Conservation (phyloP, 2,888 invertebrate species). For the Drosophila prolongata region DNA sequence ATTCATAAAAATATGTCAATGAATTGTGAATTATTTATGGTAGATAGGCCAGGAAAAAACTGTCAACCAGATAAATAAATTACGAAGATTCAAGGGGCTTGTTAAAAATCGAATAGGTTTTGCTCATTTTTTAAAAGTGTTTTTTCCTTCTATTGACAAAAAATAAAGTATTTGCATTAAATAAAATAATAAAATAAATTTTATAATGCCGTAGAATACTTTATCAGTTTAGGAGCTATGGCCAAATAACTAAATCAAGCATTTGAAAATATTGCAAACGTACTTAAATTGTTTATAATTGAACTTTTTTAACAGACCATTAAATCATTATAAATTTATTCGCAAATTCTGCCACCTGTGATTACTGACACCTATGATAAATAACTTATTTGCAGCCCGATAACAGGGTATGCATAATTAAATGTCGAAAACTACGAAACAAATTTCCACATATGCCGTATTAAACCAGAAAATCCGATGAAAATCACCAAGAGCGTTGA, state of each 20-base stretch:
- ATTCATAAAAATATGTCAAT: constrained; percentile 80
- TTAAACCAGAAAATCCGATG: constrained; percentile 12
- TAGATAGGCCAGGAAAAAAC: constrained; percentile 38
- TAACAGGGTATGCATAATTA: constrained; percentile 22
- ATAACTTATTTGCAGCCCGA: not conserved
- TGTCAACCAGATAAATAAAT: constrained; percentile 63
- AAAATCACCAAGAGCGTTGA: constrained; percentile 11
- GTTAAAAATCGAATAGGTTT: constrained; percentile 6
- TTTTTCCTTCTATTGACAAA: not conserved
- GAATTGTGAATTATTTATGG: constrained; percentile 79
- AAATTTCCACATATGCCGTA: constrained; percentile 2
- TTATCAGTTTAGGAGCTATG: too few species aligned
- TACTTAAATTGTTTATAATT: too few species aligned
- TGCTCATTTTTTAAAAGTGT: not conserved
- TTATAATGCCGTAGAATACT: too few species aligned
- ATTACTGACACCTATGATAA: not conserved
- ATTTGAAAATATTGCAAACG: too few species aligned
- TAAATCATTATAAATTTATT: too few species aligned
- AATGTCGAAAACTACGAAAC: constrained; percentile 1
- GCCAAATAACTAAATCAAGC: too few species aligned
- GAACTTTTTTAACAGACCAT: too few species aligned
- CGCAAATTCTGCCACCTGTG: not conserved
- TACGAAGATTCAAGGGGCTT: constrained; percentile 23
- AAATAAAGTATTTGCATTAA: too few species aligned
- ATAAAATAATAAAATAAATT: not conserved